A percentile compares a stretch with the other conserved stretches of the same genome.
These are phyloP conservation scores for Apostichopus californicus DNA, from an alignment of 35 echinoderm and acorn worm genomes.

Conservation along the genomic window DNA sequence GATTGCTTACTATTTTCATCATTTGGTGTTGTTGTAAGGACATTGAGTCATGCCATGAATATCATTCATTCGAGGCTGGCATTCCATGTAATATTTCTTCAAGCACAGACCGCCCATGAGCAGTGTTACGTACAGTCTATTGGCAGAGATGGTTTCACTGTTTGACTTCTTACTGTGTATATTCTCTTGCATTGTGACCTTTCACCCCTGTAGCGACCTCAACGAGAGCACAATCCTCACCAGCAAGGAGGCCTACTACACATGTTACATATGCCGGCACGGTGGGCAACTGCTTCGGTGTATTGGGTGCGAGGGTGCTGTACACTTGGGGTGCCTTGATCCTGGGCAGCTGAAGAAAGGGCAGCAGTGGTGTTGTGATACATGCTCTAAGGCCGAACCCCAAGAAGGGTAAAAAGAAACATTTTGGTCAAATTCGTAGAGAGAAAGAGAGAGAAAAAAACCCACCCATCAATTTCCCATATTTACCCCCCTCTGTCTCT, in stretches of 20 bases:
- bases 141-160: not conserved
- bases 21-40: too few species aligned
- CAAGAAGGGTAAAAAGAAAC: conserved; percentile 35
- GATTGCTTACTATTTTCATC: too few species aligned
- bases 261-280: conserved; percentile 75
- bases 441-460: not conserved
- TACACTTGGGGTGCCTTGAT: conserved; percentile 75
- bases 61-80: too few species aligned
- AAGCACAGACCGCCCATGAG: not conserved
- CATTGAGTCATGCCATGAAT: too few species aligned
- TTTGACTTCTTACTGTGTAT: not conserved
- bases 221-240: conserved; percentile 59
- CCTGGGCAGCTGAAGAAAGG: conserved; percentile 36
- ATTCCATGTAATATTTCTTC: not conserved
- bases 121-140: not conserved
- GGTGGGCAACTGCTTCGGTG: conserved; percentile 88
- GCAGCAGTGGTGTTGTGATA: conserved; percentile 34
- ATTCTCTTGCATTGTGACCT: conserved; percentile 3
- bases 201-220: conserved; percentile 46
- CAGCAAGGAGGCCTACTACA: conserved; percentile 49
- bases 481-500: conserved; percentile 11
- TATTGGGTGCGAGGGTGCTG: conserved; percentile 74
- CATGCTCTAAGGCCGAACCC: conserved; percentile 1
- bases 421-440: conserved; percentile 20
- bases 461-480: conserved; percentile 27